Base-by-base conservation (phyloP, 2,888 invertebrate species). In the Osmoderma eremita region DNA sequence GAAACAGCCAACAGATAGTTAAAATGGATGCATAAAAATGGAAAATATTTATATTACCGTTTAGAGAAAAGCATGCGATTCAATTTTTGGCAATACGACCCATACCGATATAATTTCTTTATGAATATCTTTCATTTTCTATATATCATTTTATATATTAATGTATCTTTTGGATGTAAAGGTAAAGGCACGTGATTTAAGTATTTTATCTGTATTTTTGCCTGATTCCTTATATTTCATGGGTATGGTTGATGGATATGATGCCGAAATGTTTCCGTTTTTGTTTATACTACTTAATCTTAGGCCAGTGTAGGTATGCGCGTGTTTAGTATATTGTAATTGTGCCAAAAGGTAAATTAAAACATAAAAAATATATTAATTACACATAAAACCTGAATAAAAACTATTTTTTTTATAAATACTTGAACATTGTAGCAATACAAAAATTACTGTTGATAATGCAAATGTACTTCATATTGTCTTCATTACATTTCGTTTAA, bases 31-130 rank as follows among this genome's bases (percentile, higher is more conserved):
- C 67, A 50, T 51, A 36, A 18, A 67, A 36, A 13, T 24, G 45
- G 20, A 41, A 39, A 6, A 6, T 30, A 30, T 30, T 30, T 2
- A 4, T 30, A 6, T 58, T 20, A 56, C 12, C 5, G 3, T 24
- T 4, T 3, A 24, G 24, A 3, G 6, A 30, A 68, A 63, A 10
- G 20, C 71, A 70, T 73, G 73, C 73, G 76, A 76, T 72, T 73
- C 10, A 30, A 71, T 67, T 77, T 78, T 78, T 78, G 78, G 78
- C 78, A 78, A 78, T 75, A 78, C 77, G 76, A 73, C 67, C 73
- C 64, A 64, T 75, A 73, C 73, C 63, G 22, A 12, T 22, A 15
- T 24, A 20, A 15, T 12, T 39, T 12, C 13, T 22, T 10, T 8
- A 39, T 12, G 36, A 13, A 20, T 15, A 18, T 30, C 30, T 6